Percentiles rank a stretch among this genome's conserved stretches.
These are phyloP conservation scores for Pachyuromys duprasi DNA, from an alignment of 2,797 vertebrate species.

Conservation along the genomic window DNA sequence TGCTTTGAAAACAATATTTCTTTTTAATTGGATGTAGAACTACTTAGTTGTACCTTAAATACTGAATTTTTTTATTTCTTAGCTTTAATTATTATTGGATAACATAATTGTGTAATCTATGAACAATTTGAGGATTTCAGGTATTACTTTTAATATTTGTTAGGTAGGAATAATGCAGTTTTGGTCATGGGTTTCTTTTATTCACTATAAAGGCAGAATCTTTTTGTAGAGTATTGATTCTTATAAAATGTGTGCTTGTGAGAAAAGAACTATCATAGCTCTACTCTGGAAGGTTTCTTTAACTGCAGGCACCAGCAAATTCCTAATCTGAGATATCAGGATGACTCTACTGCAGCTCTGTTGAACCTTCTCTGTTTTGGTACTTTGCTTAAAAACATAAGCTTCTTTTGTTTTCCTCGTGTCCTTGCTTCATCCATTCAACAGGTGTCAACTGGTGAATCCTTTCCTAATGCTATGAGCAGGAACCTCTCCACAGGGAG, in stretches of 20 bases:
- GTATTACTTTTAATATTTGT: not conserved
- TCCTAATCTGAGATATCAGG: not conserved
- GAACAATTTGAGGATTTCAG: not conserved
- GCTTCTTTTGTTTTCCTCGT: not conserved
- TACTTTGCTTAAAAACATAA: not conserved
- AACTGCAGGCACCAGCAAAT: too few species aligned
- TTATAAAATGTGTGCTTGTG: not conserved
- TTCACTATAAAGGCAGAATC: not conserved
- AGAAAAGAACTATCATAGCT: not conserved
- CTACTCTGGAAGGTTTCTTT: not conserved
- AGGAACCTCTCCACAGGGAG: not conserved
- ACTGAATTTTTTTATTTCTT: not conserved
- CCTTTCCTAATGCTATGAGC: not conserved
- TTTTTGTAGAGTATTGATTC: not conserved
- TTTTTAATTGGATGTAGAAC: not conserved
- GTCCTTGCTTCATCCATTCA: not conserved
- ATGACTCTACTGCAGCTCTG: not conserved
- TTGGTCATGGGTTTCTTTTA: not conserved
- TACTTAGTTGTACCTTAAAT: not conserved
- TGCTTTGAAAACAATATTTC: not conserved
- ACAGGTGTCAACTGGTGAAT: not conserved
- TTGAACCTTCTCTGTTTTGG: too few species aligned
- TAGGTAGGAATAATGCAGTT: not conserved
- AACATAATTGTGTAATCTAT: not conserved
- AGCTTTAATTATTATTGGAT: not conserved